Conservation (phyloP, 2,888 invertebrate species). For the Parnassius smintheus region DNA sequence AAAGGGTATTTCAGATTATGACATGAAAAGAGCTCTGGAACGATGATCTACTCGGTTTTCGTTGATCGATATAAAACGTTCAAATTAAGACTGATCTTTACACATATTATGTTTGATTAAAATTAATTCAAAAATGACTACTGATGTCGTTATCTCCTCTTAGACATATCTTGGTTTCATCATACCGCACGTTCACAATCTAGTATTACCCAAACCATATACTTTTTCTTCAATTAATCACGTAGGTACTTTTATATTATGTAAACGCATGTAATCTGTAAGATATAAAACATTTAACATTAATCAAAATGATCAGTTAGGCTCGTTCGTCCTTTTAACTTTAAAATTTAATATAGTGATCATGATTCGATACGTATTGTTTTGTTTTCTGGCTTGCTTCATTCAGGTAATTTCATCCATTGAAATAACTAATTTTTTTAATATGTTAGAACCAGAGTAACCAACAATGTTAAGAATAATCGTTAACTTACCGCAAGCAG, state of each 20-base stretch:
- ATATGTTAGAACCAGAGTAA: too few relatives aligned
- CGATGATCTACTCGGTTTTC: too few relatives aligned
- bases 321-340: slow-evolving; percentile 18
- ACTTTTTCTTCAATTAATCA: slow-evolving; percentile 20
- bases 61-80: neutral
- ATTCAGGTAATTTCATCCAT: slow-evolving; percentile 24
- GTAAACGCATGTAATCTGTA: slow-evolving; percentile 19
- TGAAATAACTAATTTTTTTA: too few relatives aligned
- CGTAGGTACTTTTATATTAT: slow-evolving; percentile 18
- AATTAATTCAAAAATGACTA: neutral
- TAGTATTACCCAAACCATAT: slow-evolving; percentile 14
- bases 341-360: slow-evolving; percentile 20
- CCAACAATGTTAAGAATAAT: too few relatives aligned
- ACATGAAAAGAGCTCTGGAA: too few relatives aligned
- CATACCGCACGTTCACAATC: slow-evolving; percentile 22
- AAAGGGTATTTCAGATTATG: too few relatives aligned
- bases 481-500: too few relatives aligned
- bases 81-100: neutral
- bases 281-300: slow-evolving; percentile 26
- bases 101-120: too few relatives aligned
- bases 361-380: slow-evolving; percentile 31
- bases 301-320: slow-evolving; percentile 16
- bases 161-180: slow-evolving; percentile 14
- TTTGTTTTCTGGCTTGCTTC: slow-evolving; percentile 31
- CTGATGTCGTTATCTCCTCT: slow-evolving; percentile 12